Evolutionary conservation across 2,888 invertebrate species (phyloP).

Genomic region (Cosmia pyralina): DNA sequence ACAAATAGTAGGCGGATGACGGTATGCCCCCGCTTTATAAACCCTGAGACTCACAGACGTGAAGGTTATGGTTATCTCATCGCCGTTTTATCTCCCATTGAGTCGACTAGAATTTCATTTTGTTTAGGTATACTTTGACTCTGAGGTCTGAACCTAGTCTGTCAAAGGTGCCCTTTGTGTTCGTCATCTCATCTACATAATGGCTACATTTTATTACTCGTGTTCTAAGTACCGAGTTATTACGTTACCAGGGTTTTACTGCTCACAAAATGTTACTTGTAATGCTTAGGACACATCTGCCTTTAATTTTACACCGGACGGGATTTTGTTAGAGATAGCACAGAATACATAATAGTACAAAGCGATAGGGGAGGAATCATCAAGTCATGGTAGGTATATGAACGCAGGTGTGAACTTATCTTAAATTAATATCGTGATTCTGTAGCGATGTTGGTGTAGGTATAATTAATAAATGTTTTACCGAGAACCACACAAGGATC

Average conservation of each 20-base stretch:
- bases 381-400: conserved; percentile 42
- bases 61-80: neutral
- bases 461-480: conserved; percentile 49
- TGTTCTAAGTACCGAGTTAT: conserved; percentile 49
- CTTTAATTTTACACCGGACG: conserved; percentile 35
- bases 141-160: conserved; percentile 4
- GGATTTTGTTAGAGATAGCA: conserved; percentile 42
- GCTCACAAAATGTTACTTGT: conserved; percentile 47
- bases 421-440: conserved; percentile 49
- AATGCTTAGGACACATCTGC: conserved; percentile 54
- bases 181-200: conserved; percentile 54
- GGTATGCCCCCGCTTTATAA: neutral
- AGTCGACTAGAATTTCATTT: conserved; percentile 11
- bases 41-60: neutral
- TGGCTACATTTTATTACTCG: conserved; percentile 50
- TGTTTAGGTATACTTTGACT: neutral
- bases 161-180: conserved; percentile 42
- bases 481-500: conserved; percentile 59
- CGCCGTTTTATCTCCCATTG: neutral
- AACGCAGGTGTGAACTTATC: conserved; percentile 51
- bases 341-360: too few species aligned
- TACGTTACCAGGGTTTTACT: conserved; percentile 44
- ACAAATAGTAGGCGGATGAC: conserved; percentile 1
- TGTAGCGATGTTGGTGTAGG: conserved; percentile 20
- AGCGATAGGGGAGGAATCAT: conserved; percentile 37